A percentile compares a stretch with the other conserved stretches of the same genome.
Evolutionary conservation across 2,113 vertebrate genomes (phyloP).

Genomic region (Eclectus roratus): DNA sequence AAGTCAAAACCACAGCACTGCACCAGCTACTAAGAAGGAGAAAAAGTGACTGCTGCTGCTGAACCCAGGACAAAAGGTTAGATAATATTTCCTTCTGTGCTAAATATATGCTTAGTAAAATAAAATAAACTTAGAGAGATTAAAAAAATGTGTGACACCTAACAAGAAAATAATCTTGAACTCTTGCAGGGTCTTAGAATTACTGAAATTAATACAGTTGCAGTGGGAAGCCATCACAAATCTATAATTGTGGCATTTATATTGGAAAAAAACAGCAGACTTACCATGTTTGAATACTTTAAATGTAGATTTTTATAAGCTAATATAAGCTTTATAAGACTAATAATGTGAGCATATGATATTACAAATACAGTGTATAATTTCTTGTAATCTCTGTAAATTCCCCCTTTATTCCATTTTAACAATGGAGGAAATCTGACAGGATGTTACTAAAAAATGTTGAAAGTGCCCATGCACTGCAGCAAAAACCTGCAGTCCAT

Average conservation of each 20-base stretch:
- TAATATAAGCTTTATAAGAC: neutral
- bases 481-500: neutral
- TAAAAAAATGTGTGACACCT: neutral
- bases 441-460: neutral
- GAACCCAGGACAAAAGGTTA: too few relatives aligned
- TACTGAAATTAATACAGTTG: neutral
- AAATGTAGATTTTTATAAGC: neutral
- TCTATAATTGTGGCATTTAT: neutral
- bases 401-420: neutral
- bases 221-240: neutral
- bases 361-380: neutral
- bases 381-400: neutral
- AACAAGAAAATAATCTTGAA: neutral
- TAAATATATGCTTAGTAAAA: neutral
- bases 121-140: neutral
- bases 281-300: neutral
- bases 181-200: neutral
- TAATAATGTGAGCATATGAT: neutral
- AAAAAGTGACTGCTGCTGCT: too few relatives aligned
- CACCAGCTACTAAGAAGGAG: too few relatives aligned
- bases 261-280: neutral
- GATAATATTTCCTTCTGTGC: neutral
- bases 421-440: neutral
- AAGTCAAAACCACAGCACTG: too few relatives aligned
- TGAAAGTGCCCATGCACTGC: neutral